Conservation (phyloP, 2,888 invertebrate genomes). For the Sialis lutaria region DNA sequence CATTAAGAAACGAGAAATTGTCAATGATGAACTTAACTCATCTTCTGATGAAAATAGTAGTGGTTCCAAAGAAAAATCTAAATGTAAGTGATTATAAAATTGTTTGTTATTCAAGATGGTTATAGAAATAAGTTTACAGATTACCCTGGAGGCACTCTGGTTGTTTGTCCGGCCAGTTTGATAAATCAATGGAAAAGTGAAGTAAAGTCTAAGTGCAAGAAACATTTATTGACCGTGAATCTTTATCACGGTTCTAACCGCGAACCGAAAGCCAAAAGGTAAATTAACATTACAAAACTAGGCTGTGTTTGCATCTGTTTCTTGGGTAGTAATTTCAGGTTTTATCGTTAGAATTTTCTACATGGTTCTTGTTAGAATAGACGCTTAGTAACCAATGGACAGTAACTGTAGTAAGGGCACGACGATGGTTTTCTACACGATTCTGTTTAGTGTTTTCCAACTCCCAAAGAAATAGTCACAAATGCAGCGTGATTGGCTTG, state of each 20-base stretch:
- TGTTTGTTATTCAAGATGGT: neutral
- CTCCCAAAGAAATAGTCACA: too few relatives aligned
- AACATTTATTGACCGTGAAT: conserved; percentile 41
- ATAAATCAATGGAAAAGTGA: conserved; percentile 82
- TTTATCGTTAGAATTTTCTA: neutral
- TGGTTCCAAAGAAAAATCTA: conserved; percentile 6
- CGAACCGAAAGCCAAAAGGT: conserved; percentile 36
- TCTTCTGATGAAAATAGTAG: conserved; percentile 15
- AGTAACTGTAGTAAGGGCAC: too few relatives aligned
- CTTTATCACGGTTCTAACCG: conserved; percentile 72
- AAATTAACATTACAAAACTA: conserved; percentile 1
- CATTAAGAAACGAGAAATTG: conserved; percentile 28
- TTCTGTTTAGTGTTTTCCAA: too few relatives aligned
- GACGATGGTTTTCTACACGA: too few relatives aligned
- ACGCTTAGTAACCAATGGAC: too few relatives aligned
- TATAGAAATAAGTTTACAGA: neutral
- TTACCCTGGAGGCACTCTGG: conserved; percentile 51
- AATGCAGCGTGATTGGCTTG: too few relatives aligned
- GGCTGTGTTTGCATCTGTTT: neutral
- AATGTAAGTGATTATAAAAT: conserved; percentile 7
- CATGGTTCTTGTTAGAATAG: too few relatives aligned
- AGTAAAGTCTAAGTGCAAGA: conserved; percentile 41
- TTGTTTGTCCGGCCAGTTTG: conserved; percentile 84
- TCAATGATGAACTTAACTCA: conserved; percentile 16
- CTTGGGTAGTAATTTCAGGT: neutral